These are phyloP conservation scores for Cataglyphis rosenhaueri DNA, from an alignment of 2,888 invertebrate species.

Conservation along the genomic window DNA sequence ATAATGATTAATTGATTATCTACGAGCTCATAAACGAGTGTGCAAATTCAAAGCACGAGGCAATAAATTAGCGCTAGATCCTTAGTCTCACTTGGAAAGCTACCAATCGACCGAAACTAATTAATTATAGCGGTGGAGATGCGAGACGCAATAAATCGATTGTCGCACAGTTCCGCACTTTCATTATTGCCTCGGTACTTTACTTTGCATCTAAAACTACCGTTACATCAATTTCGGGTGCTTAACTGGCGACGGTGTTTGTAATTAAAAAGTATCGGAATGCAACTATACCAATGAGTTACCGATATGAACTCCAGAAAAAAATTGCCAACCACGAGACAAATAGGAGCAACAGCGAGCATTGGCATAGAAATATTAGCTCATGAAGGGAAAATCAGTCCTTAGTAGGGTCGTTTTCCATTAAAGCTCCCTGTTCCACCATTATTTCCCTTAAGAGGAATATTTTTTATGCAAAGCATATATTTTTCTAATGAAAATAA, in stretches of 20 bases:
- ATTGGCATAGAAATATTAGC: constrained; percentile 12
- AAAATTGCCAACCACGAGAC: constrained; percentile 23
- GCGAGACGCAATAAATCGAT: constrained; percentile 55
- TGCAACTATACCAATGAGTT: constrained; percentile 53
- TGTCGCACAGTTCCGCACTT: constrained; percentile 52
- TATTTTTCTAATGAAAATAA: background rate
- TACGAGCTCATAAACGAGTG: constrained; percentile 31
- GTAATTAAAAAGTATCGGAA: constrained; percentile 76
- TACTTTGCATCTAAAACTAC: constrained; percentile 45
- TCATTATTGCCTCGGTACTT: constrained; percentile 51
- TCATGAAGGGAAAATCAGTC: constrained; percentile 6
- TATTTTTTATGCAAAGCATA: background rate
- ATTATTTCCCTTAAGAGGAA: background rate
- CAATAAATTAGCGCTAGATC: constrained; percentile 40
- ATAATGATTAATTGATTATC: constrained; percentile 33
- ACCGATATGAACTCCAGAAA: constrained; percentile 49
- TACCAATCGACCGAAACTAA: constrained; percentile 48
- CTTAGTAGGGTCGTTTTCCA: background rate
- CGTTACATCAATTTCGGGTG: constrained; percentile 51
- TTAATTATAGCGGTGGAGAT: constrained; percentile 50
- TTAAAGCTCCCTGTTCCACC: background rate
- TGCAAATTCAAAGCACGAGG: constrained; percentile 6
- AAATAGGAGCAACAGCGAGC: constrained; percentile 20
- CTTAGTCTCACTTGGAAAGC: constrained; percentile 47
- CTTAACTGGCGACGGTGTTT: constrained; percentile 56